These are phyloP conservation scores for Scophthalmus maximus DNA, from an alignment of 2,113 vertebrate genomes.

Conservation along the genomic window DNA sequence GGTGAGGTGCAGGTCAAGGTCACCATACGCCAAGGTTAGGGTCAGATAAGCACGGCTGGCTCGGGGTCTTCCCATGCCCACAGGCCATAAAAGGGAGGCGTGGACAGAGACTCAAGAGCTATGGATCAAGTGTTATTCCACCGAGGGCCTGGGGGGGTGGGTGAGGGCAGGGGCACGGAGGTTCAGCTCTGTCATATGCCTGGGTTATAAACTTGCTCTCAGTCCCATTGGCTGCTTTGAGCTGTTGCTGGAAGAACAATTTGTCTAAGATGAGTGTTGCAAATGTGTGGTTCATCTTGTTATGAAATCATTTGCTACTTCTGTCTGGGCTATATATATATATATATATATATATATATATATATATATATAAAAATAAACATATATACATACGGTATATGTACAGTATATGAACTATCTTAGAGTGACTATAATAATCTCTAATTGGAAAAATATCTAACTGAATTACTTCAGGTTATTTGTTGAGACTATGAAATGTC, in stretches of 20 bases:
- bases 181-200: slow-evolving; percentile 74
- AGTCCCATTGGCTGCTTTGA: slow-evolving; percentile 36
- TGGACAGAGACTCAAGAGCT: slow-evolving; percentile 68
- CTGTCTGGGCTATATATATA: neutral
- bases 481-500: slow-evolving; percentile 79
- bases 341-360: slow-evolving; percentile 23
- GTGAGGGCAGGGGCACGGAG: slow-evolving; percentile 61
- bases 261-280: slow-evolving; percentile 9
- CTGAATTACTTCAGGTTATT: slow-evolving; percentile 75
- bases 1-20: slow-evolving; percentile 87
- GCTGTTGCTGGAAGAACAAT: slow-evolving; percentile 44
- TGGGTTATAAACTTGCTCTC: slow-evolving; percentile 53
- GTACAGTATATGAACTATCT: slow-evolving; percentile 1
- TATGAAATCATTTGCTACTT: neutral
- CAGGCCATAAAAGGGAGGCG: slow-evolving; percentile 75
- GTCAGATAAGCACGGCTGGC: slow-evolving; percentile 86
- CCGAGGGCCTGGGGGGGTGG: slow-evolving; percentile 68
- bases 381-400: slow-evolving; percentile 14
- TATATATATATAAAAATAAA: slow-evolving; percentile 8
- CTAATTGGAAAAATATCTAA: slow-evolving; percentile 78
- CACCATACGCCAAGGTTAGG: slow-evolving; percentile 89
- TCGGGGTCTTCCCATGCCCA: slow-evolving; percentile 80
- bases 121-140: slow-evolving; percentile 83
- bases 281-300: neutral
- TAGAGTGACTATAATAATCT: slow-evolving; percentile 51